A percentile compares a stretch with the other conserved stretches of the same genome.
These are phyloP conservation scores for Echinarachnius parma DNA, from an alignment of 53 echinoderm and acorn worm species.

Conservation along the genomic window DNA sequence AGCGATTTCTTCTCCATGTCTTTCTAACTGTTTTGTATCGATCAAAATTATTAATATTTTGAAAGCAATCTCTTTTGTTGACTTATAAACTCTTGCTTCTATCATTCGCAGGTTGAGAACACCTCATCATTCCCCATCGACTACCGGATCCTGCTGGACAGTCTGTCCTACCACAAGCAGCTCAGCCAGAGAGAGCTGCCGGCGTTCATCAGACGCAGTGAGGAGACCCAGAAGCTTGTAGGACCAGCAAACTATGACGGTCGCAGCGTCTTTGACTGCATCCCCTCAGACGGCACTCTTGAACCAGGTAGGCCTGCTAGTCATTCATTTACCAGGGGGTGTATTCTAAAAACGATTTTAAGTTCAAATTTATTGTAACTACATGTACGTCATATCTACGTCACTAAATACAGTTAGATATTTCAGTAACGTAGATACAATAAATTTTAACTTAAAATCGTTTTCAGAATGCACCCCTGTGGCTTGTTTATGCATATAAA, in stretches of 20 bases:
- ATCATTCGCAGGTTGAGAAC: conserved; percentile 75
- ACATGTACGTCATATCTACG: too few species aligned
- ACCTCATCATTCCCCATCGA: conserved; percentile 82
- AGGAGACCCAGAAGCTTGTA: conserved; percentile 28
- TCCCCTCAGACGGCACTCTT: conserved; percentile 79
- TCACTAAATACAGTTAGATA: too few species aligned
- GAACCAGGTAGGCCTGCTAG: conserved; percentile 80
- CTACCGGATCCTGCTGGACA: conserved; percentile 78
- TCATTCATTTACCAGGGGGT: not conserved
- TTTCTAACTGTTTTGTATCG: too few species aligned
- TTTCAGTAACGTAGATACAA: too few species aligned
- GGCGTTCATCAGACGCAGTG: conserved; percentile 56
- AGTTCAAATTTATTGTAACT: too few species aligned
- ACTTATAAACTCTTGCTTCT: not conserved
- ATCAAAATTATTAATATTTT: too few species aligned
- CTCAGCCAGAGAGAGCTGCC: conserved; percentile 64
- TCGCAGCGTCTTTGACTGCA: conserved; percentile 95
- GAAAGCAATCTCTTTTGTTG: not conserved
- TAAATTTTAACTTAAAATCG: too few species aligned
- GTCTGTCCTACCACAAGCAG: conserved; percentile 69
- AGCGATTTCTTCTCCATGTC: too few species aligned
- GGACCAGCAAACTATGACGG: conserved; percentile 87
- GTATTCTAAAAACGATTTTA: too few species aligned
- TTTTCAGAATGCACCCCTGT: too few species aligned
- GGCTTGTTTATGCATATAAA: too few species aligned